Conservation (phyloP, 2,888 invertebrate species). For the Andrena bicolor region DNA sequence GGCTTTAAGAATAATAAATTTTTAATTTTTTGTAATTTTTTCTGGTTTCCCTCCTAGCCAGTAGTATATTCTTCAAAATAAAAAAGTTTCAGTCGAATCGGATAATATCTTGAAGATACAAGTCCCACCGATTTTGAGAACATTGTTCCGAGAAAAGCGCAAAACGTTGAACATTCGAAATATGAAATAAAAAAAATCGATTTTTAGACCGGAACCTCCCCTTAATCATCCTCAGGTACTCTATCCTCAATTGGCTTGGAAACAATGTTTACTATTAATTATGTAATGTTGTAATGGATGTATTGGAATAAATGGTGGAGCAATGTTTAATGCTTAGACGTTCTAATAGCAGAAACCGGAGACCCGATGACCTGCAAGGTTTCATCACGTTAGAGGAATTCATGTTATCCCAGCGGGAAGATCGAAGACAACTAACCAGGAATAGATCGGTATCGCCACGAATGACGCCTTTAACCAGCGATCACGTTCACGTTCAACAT, state of each 20-base stretch:
- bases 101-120: too few relatives aligned
- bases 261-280: background rate
- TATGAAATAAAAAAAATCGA: too few relatives aligned
- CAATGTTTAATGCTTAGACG: constrained; percentile 48
- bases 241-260: constrained; percentile 18
- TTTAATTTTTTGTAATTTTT: too few relatives aligned
- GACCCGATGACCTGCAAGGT: constrained; percentile 88
- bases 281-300: background rate
- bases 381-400: constrained; percentile 92
- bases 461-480: constrained; percentile 76
- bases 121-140: too few relatives aligned
- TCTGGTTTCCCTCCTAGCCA: too few relatives aligned
- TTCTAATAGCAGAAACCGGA: constrained; percentile 60
- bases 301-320: constrained; percentile 17
- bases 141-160: too few relatives aligned
- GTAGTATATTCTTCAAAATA: too few relatives aligned
- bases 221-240: constrained; percentile 7
- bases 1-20: too few relatives aligned
- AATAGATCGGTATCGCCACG: constrained; percentile 70
- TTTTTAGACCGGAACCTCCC: too few relatives aligned
- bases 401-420: constrained; percentile 92
- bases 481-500: constrained; percentile 79
- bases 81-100: too few relatives aligned
- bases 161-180: too few relatives aligned
- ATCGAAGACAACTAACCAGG: constrained; percentile 85